Evolutionary conservation across 2,888 invertebrate genomes (phyloP).

Genomic region (Dicranocentrus wangi): DNA sequence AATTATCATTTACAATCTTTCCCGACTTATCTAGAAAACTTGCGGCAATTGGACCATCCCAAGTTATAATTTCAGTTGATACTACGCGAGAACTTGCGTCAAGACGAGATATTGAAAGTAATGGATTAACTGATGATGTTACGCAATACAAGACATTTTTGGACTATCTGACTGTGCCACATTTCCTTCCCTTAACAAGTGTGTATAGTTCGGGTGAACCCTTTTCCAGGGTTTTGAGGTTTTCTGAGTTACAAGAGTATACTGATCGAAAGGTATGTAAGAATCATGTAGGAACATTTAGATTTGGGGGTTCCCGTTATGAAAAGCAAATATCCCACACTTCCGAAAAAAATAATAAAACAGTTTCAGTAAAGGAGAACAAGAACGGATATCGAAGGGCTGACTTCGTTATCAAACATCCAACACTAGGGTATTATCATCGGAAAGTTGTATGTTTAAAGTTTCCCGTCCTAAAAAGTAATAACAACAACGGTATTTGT

Average conservation of each 20-base stretch:
- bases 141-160: background rate
- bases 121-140: background rate
- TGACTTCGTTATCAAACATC: conserved; percentile 52
- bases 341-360: background rate
- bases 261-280: conserved; percentile 3
- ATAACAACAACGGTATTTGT: background rate
- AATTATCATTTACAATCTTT: conserved; percentile 42
- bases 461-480: conserved; percentile 48
- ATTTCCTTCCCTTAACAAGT: conserved; percentile 42
- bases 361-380: conserved; percentile 13
- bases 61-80: conserved; percentile 42
- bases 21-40: conserved; percentile 27
- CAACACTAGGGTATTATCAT: conserved; percentile 30
- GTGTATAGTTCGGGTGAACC: conserved; percentile 39
- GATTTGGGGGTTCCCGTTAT: conserved; percentile 42
- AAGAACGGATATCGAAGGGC: conserved; percentile 14
- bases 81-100: conserved; percentile 11
- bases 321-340: conserved; percentile 33
- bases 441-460: conserved; percentile 36
- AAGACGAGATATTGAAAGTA: background rate
- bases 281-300: conserved; percentile 16
- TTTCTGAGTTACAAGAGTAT: conserved; percentile 25
- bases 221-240: conserved; percentile 31
- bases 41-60: conserved; percentile 41
- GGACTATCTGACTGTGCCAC: conserved; percentile 23